Evolutionary conservation across 2,797 vertebrate species (phyloP), one percentile per base, ranked within the genome.

Genomic region (Lepilemur septentrionalis): DNA sequence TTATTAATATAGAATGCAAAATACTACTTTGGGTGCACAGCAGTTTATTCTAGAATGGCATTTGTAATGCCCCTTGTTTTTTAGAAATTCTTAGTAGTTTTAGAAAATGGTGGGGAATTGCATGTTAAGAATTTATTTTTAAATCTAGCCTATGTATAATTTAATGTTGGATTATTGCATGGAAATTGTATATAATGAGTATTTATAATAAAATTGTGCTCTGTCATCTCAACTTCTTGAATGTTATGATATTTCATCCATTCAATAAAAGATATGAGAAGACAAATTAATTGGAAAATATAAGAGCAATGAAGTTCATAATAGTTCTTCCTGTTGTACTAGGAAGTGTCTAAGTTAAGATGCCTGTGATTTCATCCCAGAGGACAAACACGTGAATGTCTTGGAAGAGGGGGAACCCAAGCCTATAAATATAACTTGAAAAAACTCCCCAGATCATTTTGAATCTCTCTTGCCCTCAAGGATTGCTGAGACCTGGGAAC

Each of bases 91-190:
- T 22, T 79, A 25, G n/a, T 76, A n/a, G 41, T 95, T 90, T 79
- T 41, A 43, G 46, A 35, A 93, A 90, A 69, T 57, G 9, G 14
- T 75, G 20, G 35, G 30, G 30, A 73, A 50, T 59, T 85, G n/a
- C 50, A 61, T 72, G 10, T 78, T 65, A 89, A 82, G 79, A 89
- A 67, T 76, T 84, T 73, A 76, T 13, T 15, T 59, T 10, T 0
- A 67, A 65, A 61, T 75, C 9, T 52, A 59, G 23, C 13, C 50
- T 69, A 10, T 91, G 18, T 70, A 18, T 76, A 3, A 5, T 85
- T 93, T 72, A 52, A 75, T 84, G 52, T 79, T 96, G 52, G 57
- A 17, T 92, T 92, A 81, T 55, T 96, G 46, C 13, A 85, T 30
- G 12, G 3, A 55, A n/a, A 0, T 78, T 22, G 7, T 52, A 18